Evolutionary conservation across 2,797 vertebrate species (phyloP), one percentile per base, ranked within the genome.

Genomic region (Craterocephalus amniculus): DNA sequence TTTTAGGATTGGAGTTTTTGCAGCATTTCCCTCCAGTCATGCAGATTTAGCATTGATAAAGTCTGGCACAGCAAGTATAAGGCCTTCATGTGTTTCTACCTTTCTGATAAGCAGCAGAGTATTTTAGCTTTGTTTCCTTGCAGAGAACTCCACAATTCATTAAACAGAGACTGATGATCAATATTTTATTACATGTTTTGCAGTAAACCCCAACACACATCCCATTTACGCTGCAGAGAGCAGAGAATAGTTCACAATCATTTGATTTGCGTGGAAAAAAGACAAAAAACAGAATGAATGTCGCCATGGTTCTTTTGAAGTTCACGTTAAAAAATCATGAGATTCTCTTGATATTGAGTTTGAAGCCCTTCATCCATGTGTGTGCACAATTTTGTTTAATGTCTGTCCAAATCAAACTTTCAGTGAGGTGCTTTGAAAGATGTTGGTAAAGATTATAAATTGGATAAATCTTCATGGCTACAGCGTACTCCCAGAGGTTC

Each of bases 341-440:
- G 63, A 55, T 71, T 43, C 59, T 75, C 88, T 89, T 92, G 85
- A 92, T 91, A 90, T 90, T 66, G 63, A 78, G 77, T 76, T 87
- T 77, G 84, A 90, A 85, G 72, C 74, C 66, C 70, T 63, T 90
- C 81, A 78, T 86, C 83, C 35, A 36, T 76, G 54, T 78, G 57
- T 87, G 87, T 89, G 74, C 86, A 85, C 78, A 62, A 57, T 81
- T 89, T 88, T 84, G 86, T 89, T 92, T 93, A 84, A 90, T 90
- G 87, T 92, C 83, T 83, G 62, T 91, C 91, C 88, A 91, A 86
- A 92, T 87, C 88, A 89, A 77, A 88, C 70, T 84, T 88, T 78
- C 38, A 63, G 59, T 73, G 68, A 70, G 63, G 68, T 76, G 59
- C 71, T 70, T 45, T 72, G 29, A 70, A 80, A 73, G 48, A 76